These are phyloP conservation scores for Empis stercorea DNA, from an alignment of 2,888 invertebrate species.

Conservation along the genomic window DNA sequence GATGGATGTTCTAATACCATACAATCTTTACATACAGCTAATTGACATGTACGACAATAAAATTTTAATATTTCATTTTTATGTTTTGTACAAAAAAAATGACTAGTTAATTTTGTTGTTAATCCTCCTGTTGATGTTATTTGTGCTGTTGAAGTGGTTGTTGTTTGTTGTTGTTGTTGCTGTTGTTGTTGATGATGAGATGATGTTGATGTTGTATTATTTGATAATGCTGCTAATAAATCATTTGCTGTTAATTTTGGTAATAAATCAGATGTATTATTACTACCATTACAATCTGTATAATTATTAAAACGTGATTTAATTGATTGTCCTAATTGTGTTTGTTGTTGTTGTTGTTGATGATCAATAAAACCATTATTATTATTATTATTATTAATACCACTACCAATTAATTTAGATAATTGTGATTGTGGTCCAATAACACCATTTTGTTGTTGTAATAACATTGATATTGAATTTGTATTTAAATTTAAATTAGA, in stretches of 20 bases:
- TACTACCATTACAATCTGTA: background rate
- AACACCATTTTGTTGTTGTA: constrained; percentile 21
- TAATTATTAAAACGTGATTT: constrained; percentile 5
- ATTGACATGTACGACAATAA: constrained; percentile 86
- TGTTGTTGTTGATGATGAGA: constrained; percentile 7
- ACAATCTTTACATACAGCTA: constrained; percentile 93
- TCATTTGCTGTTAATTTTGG: constrained; percentile 7
- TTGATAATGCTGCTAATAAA: constrained; percentile 1
- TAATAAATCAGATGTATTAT: constrained; percentile 4
- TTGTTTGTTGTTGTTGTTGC: constrained; percentile 15
- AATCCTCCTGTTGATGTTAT: constrained; percentile 8
- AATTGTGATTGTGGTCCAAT: constrained; percentile 25
- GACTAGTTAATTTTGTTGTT: constrained; percentile 15
- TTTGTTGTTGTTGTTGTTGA: no score
- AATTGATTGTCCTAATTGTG: constrained; percentile 7
- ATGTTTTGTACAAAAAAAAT: constrained; percentile 74
- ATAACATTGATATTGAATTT: constrained; percentile 29
- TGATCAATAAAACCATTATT: constrained; percentile 2
- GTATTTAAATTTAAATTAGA: constrained; percentile 17
- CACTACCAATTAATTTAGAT: constrained; percentile 24
- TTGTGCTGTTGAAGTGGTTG: constrained; percentile 15
- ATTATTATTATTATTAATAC: constrained; percentile 4
- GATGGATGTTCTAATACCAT: constrained; percentile 74
- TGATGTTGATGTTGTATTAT: background rate
- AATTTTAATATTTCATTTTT: constrained; percentile 84